phyloP scores from a whole-genome alignment of 1,140 invertebrate genomes.

The Cotesia glomerata region DNA sequence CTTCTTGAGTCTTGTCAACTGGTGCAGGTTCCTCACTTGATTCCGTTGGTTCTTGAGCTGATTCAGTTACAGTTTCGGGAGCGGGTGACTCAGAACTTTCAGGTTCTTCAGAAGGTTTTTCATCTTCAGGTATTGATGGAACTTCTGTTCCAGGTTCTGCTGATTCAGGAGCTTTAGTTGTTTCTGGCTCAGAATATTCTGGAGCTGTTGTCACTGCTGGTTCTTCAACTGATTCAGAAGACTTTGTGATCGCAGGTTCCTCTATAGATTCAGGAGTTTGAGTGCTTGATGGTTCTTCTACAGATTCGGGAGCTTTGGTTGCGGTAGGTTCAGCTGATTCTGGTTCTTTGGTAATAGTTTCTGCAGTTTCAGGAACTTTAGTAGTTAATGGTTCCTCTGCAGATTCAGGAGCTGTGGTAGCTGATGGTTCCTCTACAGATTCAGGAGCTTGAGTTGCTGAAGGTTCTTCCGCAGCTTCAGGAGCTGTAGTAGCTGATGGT shows the following conservation, averaged over 20 bases:
- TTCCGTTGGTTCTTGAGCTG: conserved; percentile 10
- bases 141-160: conserved; percentile 15
- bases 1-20: not conserved
- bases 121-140: not conserved
- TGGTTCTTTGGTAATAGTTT: not conserved
- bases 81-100: conserved; percentile 15
- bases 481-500: not conserved
- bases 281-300: not conserved
- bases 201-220: conserved; percentile 13
- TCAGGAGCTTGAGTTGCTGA: not conserved
- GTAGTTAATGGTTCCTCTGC: not conserved
- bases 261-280: too few relatives aligned
- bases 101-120: not conserved
- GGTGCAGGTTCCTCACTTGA: not conserved
- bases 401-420: not conserved
- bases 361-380: not conserved
- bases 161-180: conserved; percentile 21
- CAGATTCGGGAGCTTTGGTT: conserved; percentile 16
- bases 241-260: not conserved
- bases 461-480: not conserved
- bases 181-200: conserved; percentile 2
- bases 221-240: not conserved
- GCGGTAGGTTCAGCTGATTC: not conserved
- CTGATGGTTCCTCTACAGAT: not conserved
- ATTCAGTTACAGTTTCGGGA: conserved; percentile 15